Base-by-base conservation (phyloP, 2,113 vertebrate genomes). In the Caloenas nicobarica region DNA sequence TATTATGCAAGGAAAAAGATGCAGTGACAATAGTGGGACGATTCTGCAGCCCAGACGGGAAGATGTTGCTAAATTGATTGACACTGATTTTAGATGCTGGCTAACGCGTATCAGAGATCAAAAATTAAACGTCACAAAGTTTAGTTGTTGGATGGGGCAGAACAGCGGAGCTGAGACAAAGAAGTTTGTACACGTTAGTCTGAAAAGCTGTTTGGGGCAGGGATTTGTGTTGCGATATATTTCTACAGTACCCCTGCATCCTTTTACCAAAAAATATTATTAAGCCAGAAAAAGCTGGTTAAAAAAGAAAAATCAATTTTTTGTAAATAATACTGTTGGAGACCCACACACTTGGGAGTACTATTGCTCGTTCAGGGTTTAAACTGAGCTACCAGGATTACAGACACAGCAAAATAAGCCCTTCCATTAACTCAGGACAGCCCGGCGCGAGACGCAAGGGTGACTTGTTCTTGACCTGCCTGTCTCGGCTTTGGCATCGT, bases 381-480 rank as follows among this genome's bases (percentile, higher is more conserved):
- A 71, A 68, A 81, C 12, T 51, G 51, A 46, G 65, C 72, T 86
- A 46, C 48, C 9, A 48, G 40, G 57, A 69, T 78, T 48, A 77
- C 23, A 88, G 23, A 31, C 25, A 53, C 8, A 46, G 64, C 34
- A 88, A 70, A 86, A 80, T 18, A 58, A 83, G 1, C 56, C 51
- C 7, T 88, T 81, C 60, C 51, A 54, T 88, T 86, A 70, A 46
- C 34, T 44, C 48, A 0, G 0, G 40, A 21, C 62, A 93, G 71
- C 62, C 89, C 0, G 3, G 56, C 7, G 2, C 0, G 1, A 79
- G 77, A 68, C 0, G 0, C 1, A 10, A 54, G 72, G 33, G 50
- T 81, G 66, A 86, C 62, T 94, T 84, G 64, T 60, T 81, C 88
- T 83, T 81, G 64, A 95, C 81, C 60, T 61, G 25, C 61, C 42